Base-by-base conservation (phyloP, 2,888 invertebrate species). In the Erebia palarica region DNA sequence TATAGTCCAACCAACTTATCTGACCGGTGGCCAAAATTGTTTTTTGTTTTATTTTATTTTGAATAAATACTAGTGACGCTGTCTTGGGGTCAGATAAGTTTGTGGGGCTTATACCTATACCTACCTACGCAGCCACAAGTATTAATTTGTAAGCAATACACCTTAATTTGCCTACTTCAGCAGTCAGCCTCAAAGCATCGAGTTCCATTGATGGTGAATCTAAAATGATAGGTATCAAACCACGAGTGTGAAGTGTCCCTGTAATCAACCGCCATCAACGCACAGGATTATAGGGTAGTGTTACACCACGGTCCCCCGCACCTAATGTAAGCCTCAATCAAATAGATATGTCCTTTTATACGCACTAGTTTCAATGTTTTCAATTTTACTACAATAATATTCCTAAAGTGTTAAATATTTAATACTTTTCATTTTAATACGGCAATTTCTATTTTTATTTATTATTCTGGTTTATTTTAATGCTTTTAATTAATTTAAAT, bases 211-310 rank as follows among this genome's bases (percentile, higher is more conserved):
- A 63, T 21, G 16, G 42, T 14, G 44, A 16, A 16, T 16, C 47
- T 49, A 49, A 59, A 67, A 67, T 67, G 21, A 59, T 67, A 67
- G 67, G 59, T 67, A 59, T 58, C 58, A 59, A 59, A n/a, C 14
- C n/a, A 51, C 7, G 18, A 21, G 57, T 16, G 21, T 27, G 57
- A 57, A 47, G 11, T 47, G 47, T 13, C 59, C 27, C 67, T 67
- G 59, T 67, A 67, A 67, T 67, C 67, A 59, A 27, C 21, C n/a
- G 65, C n/a, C 49, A 67, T 67, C 58, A 49, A 27, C n/a, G n/a
- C 47, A 58, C 47, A 1, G 49, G 59, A 67, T 67, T 67, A 67
- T 58, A 67, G 67, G 58, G 49, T 49, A 27, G 8, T 16, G 36
- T 49, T 21, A 59, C 36, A 47, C 27, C 16, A 36, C 21, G 21